Conservation (phyloP, 2,888 invertebrate species). For the Parnassius glacialis region DNA sequence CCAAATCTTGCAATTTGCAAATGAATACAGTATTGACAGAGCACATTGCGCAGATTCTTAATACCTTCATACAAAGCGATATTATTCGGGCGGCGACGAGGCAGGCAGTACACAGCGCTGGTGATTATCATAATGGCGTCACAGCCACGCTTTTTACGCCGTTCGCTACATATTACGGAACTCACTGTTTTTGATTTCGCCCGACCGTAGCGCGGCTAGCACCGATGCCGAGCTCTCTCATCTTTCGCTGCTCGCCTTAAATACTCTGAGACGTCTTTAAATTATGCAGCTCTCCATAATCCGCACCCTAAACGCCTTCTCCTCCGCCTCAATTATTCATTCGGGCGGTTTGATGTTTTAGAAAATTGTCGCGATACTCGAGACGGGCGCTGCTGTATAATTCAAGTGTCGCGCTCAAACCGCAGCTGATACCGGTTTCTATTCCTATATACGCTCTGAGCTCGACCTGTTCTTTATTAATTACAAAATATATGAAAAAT, state of each 20-base stretch:
- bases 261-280: conserved; percentile 70
- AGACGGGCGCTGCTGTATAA: conserved; percentile 68
- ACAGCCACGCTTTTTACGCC: conserved; percentile 75
- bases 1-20: conserved; percentile 48
- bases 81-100: conserved; percentile 70
- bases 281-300: conserved; percentile 79
- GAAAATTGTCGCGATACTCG: conserved; percentile 75
- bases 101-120: conserved; percentile 65
- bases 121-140: conserved; percentile 80
- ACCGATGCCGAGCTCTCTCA: conserved; percentile 31
- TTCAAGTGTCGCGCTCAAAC: conserved; percentile 55
- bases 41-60: conserved; percentile 72
- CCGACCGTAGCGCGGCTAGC: conserved; percentile 32
- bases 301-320: conserved; percentile 77
- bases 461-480: conserved; percentile 12
- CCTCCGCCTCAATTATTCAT: conserved; percentile 76
- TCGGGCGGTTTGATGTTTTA: conserved; percentile 77
- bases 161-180: conserved; percentile 67
- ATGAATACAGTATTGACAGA: conserved; percentile 77
- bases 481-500: neutral
- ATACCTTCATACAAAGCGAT: conserved; percentile 77
- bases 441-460: conserved; percentile 27
- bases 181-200: conserved; percentile 55
- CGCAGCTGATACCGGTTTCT: conserved; percentile 56
- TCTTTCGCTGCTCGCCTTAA: conserved; percentile 56